Base-by-base conservation (phyloP, 1,140 invertebrate genomes). In the Bombus breviceps region DNA sequence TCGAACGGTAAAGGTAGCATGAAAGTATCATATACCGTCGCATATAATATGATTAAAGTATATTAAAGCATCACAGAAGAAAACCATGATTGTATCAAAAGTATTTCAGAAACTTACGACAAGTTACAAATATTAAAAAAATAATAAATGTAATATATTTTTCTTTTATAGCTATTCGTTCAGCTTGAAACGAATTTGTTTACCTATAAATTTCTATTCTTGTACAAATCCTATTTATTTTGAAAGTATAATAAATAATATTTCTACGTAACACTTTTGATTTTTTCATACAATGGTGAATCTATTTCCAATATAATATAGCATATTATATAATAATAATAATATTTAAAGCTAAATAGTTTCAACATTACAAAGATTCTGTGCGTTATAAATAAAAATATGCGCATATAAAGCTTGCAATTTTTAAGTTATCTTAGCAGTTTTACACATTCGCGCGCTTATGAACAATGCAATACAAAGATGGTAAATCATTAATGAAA, bases 391-490 rank as follows among this genome's bases (percentile, higher is more conserved):
- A 32, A 62, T 28, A 62, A 62, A 62, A 62, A n/a, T 62, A n/a
- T 62, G 4, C 28, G 10, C 10, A 62, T 62, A 28, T 28, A n/a
- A 62, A 62, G 47, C 6, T 53, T 2, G 5, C 47, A n/a, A 28
- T 22, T 39, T n/a, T 18, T 37, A n/a, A 10, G n/a, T 18, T 72
- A 72, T 41, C 41, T 59, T 22, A n/a, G 8, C n/a, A 53, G 1
- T 37, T 69, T 80, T 6, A 37, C 15, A 69, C 32, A 43, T 43
- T 69, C 41, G 64, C 62, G 78, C 78, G 12, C 9, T 80, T 74
- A 77, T 6, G 62, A 53, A 18, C 22, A 83, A 53, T 41, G 25
- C 10, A 53, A 68, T 28, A 34, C 8, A 39, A 8, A 77, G 81
- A 41, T 68, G 41, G 81, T 32, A 6, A 66, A 41, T 53, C 32